These are phyloP conservation scores for Myocastor coypus DNA, from an alignment of 2,113 vertebrate species.

Conservation along the genomic window DNA sequence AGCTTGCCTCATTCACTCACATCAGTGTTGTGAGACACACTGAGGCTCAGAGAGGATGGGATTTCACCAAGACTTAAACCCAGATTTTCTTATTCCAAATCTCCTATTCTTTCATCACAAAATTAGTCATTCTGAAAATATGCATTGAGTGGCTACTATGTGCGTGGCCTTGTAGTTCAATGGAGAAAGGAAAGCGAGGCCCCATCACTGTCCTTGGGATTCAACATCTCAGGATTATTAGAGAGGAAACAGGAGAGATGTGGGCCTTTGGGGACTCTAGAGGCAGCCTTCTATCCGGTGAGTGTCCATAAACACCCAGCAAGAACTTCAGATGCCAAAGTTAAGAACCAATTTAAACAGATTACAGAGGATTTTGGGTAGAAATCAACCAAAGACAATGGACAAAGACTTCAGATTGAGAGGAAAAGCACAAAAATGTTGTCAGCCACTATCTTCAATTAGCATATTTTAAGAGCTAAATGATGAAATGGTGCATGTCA, in stretches of 20 bases:
- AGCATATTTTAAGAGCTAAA: neutral
- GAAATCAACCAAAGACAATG: neutral
- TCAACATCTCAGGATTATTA: neutral
- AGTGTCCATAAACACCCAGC: neutral
- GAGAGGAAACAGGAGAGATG: neutral
- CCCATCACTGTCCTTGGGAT: accelerated
- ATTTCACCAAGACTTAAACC: neutral
- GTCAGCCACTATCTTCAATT: neutral
- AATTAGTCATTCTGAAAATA: neutral
- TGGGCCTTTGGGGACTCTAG: neutral
- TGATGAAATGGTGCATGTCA: neutral
- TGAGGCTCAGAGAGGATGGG: neutral
- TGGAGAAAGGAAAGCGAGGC: neutral
- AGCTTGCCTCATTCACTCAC: neutral
- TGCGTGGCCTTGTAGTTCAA: neutral
- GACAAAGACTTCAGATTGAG: neutral
- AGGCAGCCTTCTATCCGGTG: neutral
- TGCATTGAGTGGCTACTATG: neutral
- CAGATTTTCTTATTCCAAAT: neutral
- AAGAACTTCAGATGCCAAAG: neutral
- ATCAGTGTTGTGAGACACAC: neutral
- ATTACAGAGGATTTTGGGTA: neutral
- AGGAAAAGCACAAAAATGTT: neutral
- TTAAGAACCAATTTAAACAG: neutral
- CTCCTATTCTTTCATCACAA: conserved; percentile 11